Percentiles rank a stretch among this genome's conserved stretches.
Evolutionary conservation across 2,888 invertebrate species (phyloP).

Genomic region (Epirrhoe tristata): DNA sequence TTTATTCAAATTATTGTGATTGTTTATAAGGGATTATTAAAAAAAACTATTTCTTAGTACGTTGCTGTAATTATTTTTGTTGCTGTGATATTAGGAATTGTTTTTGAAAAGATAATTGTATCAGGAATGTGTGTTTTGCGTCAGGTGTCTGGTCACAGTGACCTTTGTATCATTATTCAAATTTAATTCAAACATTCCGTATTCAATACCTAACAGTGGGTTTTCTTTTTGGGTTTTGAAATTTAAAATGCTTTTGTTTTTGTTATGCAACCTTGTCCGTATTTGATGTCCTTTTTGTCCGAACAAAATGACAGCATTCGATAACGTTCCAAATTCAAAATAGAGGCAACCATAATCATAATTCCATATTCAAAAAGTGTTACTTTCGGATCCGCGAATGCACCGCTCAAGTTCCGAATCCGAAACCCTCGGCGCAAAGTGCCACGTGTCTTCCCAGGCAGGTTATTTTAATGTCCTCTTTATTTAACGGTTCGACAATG

Average conservation of each 20-base stretch:
- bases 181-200: slow-evolving; percentile 5
- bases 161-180: slow-evolving; percentile 9
- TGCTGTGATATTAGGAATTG: no score
- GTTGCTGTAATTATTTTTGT: no score
- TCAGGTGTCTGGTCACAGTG: slow-evolving; percentile 7
- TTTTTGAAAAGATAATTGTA: no score
- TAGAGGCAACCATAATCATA: neutral
- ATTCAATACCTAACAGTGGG: neutral
- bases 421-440: slow-evolving; percentile 37
- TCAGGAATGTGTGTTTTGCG: neutral
- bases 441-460: slow-evolving; percentile 41
- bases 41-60: no score
- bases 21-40: no score
- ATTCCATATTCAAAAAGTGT: slow-evolving; percentile 26
- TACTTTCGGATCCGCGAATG: slow-evolving; percentile 7
- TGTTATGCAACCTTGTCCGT: slow-evolving; percentile 1
- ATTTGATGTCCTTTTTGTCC: slow-evolving; percentile 7
- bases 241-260: slow-evolving; percentile 8
- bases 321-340: slow-evolving; percentile 8
- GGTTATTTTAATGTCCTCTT: slow-evolving; percentile 58
- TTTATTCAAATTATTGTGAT: no score
- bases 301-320: slow-evolving; percentile 1
- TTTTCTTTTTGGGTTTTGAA: slow-evolving; percentile 2
- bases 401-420: slow-evolving; percentile 44
- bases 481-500: slow-evolving; percentile 63